phyloP scores from a whole-genome alignment of 64 coral and sea anemone species.

The Pachyseris speciosa region DNA sequence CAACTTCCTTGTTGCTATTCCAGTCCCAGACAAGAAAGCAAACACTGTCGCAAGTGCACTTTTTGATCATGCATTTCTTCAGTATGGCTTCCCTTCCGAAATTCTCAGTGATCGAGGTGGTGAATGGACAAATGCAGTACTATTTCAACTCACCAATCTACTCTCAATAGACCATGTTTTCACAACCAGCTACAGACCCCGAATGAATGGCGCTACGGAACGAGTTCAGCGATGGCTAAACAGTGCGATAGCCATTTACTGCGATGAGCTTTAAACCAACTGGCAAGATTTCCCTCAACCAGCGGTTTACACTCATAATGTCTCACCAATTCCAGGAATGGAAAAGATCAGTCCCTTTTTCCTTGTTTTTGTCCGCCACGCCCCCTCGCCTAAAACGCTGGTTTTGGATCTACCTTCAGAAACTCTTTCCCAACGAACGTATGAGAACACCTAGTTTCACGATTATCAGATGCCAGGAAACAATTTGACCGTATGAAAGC shows the following conservation, averaged over 20 bases:
- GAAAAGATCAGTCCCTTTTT: background rate
- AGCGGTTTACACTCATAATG: slow-evolving; percentile 32
- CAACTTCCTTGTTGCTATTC: slow-evolving; percentile 50
- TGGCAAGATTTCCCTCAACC: slow-evolving; percentile 55
- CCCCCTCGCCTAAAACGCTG: background rate
- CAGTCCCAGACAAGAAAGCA: slow-evolving; percentile 31
- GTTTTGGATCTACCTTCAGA: too few species aligned
- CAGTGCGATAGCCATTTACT: slow-evolving; percentile 39
- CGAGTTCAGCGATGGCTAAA: slow-evolving; percentile 50
- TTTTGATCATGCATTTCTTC: slow-evolving; percentile 10
- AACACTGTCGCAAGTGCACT: slow-evolving; percentile 20
- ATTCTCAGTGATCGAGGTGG: slow-evolving; percentile 38
- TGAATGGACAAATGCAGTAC: slow-evolving; percentile 36
- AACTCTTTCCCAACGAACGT: too few species aligned
- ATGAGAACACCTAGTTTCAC: too few species aligned
- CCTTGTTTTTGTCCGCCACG: background rate
- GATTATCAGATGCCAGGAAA: too few species aligned
- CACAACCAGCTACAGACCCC: slow-evolving; percentile 30
- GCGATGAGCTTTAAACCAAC: slow-evolving; percentile 45
- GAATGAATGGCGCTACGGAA: slow-evolving; percentile 33
- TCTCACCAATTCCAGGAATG: background rate
- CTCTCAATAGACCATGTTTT: slow-evolving; percentile 58
- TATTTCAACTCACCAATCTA: slow-evolving; percentile 15
- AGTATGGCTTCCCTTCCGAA: slow-evolving; percentile 20
- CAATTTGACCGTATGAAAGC: too few species aligned